These are phyloP conservation scores for Hyposmocoma kahamanoa DNA, from an alignment of 1,140 invertebrate genomes.

Conservation along the genomic window DNA sequence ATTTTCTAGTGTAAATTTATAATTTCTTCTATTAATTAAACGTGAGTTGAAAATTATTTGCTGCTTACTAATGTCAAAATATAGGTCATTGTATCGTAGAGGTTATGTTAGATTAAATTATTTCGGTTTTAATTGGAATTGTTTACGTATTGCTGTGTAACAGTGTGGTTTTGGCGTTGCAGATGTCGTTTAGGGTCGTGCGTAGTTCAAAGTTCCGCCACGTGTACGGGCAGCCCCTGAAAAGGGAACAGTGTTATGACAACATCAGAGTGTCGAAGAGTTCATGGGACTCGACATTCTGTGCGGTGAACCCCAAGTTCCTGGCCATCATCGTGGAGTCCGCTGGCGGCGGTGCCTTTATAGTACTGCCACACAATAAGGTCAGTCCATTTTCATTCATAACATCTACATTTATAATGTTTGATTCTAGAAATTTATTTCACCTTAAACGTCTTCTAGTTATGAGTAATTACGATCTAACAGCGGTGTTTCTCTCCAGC, in stretches of 20 bases:
- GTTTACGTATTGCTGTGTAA: conserved; percentile 44
- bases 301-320: conserved; percentile 99
- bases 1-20: conserved; percentile 57
- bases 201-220: conserved; percentile 98
- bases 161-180: conserved; percentile 50
- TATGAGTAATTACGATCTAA: no score
- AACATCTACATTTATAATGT: no score
- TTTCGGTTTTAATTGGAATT: conserved; percentile 39
- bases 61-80: conserved; percentile 53
- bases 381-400: conserved; percentile 73
- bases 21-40: conserved; percentile 57
- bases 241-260: conserved; percentile 99
- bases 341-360: conserved; percentile 98
- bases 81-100: conserved; percentile 63
- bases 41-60: conserved; percentile 46
- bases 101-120: conserved; percentile 65
- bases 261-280: conserved; percentile 98
- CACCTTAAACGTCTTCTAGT: no score
- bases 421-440: no score
- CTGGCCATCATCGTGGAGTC: conserved; percentile 99
- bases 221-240: conserved; percentile 97
- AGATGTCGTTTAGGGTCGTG: conserved; percentile 97
- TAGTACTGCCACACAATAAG: conserved; percentile 97
- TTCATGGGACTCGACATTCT: conserved; percentile 99
- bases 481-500: no score